These are phyloP conservation scores for Parapristionchus giblindavisi DNA, from an alignment of 2,888 invertebrate species.

Conservation along the genomic window DNA sequence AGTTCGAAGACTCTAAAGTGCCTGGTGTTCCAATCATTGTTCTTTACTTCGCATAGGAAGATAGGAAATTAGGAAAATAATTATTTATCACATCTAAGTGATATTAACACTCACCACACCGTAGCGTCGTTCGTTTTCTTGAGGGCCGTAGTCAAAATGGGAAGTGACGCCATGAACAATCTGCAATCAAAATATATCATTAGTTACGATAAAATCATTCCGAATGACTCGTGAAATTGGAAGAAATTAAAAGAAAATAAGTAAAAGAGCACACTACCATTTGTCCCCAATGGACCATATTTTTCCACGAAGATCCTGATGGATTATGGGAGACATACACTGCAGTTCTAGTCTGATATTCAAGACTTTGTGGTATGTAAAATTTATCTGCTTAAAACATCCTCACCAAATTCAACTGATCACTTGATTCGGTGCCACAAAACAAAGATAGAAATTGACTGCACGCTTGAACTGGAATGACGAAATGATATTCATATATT, in stretches of 20 bases:
- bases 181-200: neutral
- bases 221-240: neutral
- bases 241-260: neutral
- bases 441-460: too few species aligned
- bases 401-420: too few species aligned
- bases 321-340: conserved; percentile 71
- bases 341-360: conserved; percentile 71
- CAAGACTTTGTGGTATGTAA: neutral
- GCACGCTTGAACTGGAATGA: too few species aligned
- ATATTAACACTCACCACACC: neutral
- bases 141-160: conserved; percentile 8
- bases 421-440: too few species aligned
- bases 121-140: conserved; percentile 5
- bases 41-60: too few species aligned
- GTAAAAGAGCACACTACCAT: neutral
- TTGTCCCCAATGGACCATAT: conserved; percentile 71
- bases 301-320: conserved; percentile 72
- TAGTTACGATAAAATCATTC: neutral
- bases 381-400: neutral
- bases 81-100: too few species aligned
- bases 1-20: too few species aligned
- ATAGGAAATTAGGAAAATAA: too few species aligned
- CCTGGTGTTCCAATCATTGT: too few species aligned
- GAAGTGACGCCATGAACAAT: conserved; percentile 14
- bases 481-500: too few species aligned